phyloP scores from a whole-genome alignment of 2,113 vertebrate genomes.

The Mustela nigripes region DNA sequence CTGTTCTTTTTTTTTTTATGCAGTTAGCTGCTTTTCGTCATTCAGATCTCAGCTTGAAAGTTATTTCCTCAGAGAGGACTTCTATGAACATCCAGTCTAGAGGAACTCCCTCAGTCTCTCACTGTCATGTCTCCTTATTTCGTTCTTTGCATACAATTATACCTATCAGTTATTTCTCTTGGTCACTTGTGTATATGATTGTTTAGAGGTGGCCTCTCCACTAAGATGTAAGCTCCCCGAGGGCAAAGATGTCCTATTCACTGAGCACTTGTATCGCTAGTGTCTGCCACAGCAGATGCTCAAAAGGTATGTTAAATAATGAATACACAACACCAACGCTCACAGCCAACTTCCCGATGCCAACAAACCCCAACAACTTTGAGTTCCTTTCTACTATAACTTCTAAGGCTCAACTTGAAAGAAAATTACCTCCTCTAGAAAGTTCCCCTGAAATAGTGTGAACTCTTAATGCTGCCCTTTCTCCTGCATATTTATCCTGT shows the following conservation, averaged over 20 bases:
- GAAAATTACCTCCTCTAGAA: neutral
- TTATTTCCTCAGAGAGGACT: neutral
- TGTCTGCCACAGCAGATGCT: neutral
- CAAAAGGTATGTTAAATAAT: neutral
- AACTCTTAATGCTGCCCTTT: neutral
- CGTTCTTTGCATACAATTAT: neutral
- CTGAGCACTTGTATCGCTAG: neutral
- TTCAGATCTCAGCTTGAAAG: neutral
- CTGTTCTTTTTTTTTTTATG: neutral
- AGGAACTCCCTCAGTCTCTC: neutral
- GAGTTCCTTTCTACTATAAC: slow-evolving; percentile 41
- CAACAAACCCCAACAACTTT: neutral
- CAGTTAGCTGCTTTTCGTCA: neutral
- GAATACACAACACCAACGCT: neutral
- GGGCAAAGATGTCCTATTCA: neutral
- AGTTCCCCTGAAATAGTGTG: neutral
- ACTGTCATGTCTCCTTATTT: neutral
- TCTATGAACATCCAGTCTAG: neutral
- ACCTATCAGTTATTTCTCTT: neutral
- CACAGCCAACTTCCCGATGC: neutral
- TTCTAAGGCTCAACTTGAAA: slow-evolving; percentile 43
- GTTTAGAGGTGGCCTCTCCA: neutral
- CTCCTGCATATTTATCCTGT: neutral
- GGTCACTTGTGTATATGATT: neutral
- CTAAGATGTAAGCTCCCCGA: neutral